phyloP scores from a whole-genome alignment of 2,888 invertebrate species.

The Pristionchus maxplancki region DNA sequence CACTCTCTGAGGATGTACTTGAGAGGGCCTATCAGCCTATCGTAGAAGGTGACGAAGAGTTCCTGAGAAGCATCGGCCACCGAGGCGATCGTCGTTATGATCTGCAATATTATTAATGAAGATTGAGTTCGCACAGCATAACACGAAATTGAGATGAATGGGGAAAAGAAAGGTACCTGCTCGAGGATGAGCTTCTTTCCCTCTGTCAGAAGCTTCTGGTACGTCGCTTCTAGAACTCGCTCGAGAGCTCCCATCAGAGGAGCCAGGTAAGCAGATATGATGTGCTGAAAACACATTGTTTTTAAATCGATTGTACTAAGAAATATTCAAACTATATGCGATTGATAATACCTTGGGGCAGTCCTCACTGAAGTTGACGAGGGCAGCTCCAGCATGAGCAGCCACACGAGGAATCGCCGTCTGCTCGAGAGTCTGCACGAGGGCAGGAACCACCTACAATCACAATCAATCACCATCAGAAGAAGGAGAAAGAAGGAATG shows the following conservation, averaged over 20 bases:
- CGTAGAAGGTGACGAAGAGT: slow-evolving; percentile 94
- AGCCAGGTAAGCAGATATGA: slow-evolving; percentile 91
- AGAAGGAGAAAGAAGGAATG: not conserved
- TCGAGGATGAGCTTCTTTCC: slow-evolving; percentile 96
- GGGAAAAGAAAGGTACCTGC: slow-evolving; percentile 82
- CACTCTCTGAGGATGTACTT: slow-evolving; percentile 90
- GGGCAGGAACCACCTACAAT: slow-evolving; percentile 86
- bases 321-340: not conserved
- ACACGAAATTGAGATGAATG: too few relatives aligned
- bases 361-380: slow-evolving; percentile 99
- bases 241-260: slow-evolving; percentile 93
- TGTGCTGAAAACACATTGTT: slow-evolving; percentile 80
- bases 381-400: slow-evolving; percentile 91
- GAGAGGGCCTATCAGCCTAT: slow-evolving; percentile 89
- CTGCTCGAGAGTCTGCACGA: slow-evolving; percentile 91
- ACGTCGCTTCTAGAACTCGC: slow-evolving; percentile 90
- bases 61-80: slow-evolving; percentile 98
- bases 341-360: slow-evolving; percentile 86
- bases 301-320: too few relatives aligned
- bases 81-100: slow-evolving; percentile 85
- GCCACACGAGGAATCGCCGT: slow-evolving; percentile 93
- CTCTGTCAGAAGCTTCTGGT: slow-evolving; percentile 91
- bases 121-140: too few relatives aligned
- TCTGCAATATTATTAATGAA: slow-evolving; percentile 44
- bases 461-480: not conserved